Conservation (phyloP, 1,140 invertebrate species). For the Zaprionus nigranus region DNA sequence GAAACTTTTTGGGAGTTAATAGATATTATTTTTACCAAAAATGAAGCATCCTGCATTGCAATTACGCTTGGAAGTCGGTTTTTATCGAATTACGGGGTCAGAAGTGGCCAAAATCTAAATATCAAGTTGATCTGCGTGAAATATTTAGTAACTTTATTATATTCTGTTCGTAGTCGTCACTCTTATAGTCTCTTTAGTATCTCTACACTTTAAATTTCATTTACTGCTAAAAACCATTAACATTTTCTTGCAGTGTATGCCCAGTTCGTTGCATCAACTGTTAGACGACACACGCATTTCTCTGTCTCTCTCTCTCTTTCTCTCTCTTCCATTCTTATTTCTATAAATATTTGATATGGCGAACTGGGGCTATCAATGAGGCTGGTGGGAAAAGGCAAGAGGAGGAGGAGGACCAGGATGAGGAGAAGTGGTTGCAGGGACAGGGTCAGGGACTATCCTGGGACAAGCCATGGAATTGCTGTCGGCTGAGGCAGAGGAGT, state of each 20-base stretch:
- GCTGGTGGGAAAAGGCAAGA: conserved; percentile 11
- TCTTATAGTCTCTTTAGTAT: too few relatives aligned
- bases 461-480: conserved; percentile 12
- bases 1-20: too few relatives aligned
- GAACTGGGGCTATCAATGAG: conserved; percentile 73
- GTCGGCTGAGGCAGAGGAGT: not conserved
- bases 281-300: not conserved
- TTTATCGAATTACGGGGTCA: too few relatives aligned
- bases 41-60: too few relatives aligned
- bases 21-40: too few relatives aligned
- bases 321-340: conserved; percentile 49
- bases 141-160: too few relatives aligned
- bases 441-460: not conserved
- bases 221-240: not conserved
- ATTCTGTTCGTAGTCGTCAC: too few relatives aligned
- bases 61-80: too few relatives aligned
- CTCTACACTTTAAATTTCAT: too few relatives aligned
- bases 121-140: too few relatives aligned
- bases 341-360: conserved; percentile 79
- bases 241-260: conserved; percentile 7
- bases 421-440: not conserved
- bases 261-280: conserved; percentile 6
- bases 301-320: conserved; percentile 5
- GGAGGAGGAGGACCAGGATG: not conserved
- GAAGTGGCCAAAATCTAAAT: too few relatives aligned